Conservation (phyloP, 2,113 vertebrate species). For the Rhadina sibilatrix region DNA sequence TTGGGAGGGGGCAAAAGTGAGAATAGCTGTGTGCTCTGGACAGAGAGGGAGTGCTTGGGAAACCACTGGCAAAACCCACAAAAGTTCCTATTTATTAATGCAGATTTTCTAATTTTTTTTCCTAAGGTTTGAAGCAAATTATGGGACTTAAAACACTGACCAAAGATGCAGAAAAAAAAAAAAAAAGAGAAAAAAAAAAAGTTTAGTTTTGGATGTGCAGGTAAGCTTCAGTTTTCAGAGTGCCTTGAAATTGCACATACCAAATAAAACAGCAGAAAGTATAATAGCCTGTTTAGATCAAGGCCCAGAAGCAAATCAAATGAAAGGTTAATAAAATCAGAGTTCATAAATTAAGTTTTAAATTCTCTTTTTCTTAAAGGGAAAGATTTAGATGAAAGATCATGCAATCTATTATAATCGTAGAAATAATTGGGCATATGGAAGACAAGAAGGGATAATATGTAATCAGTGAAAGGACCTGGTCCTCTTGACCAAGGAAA, state of each 20-base stretch:
- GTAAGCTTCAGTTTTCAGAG: neutral
- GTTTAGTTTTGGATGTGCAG: neutral
- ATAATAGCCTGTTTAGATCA: constrained; percentile 22
- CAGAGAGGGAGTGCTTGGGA: neutral
- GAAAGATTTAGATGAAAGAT: constrained; percentile 46
- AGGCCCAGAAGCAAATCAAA: constrained; percentile 28
- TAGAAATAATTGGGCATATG: neutral
- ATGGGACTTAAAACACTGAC: neutral
- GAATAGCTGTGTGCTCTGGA: neutral
- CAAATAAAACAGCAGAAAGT: neutral
- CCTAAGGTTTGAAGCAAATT: neutral
- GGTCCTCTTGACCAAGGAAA: constrained; percentile 6
- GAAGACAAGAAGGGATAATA: neutral
- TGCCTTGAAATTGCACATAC: neutral
- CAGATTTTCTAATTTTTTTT: neutral
- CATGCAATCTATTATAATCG: constrained; percentile 19
- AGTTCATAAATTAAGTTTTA: constrained; percentile 53
- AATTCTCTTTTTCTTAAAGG: constrained; percentile 49
- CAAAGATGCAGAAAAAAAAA: neutral
- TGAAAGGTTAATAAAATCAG: constrained; percentile 52
- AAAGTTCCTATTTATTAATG: neutral
- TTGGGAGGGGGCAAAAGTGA: neutral
- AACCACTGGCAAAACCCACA: neutral
- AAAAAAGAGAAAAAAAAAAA: neutral
- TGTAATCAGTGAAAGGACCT: neutral